Percentiles rank a stretch among this genome's conserved stretches.
These are phyloP conservation scores for Ageneiosus marmoratus DNA, from an alignment of 2,113 vertebrate genomes.

Conservation along the genomic window DNA sequence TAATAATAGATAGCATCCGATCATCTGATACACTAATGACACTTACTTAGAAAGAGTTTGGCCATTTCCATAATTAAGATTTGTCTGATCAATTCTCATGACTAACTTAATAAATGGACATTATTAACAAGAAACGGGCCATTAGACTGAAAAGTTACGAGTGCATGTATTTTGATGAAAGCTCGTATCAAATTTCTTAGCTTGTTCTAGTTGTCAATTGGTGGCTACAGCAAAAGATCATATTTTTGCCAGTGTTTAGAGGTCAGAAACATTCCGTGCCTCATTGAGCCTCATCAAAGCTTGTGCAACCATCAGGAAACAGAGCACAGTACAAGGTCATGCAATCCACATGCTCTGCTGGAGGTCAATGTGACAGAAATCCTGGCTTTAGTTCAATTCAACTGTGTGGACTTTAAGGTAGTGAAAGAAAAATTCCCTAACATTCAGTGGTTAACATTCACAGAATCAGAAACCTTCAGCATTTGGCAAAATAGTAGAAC, in stretches of 20 bases:
- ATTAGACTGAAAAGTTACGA: conserved; percentile 10
- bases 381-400: conserved; percentile 42
- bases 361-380: conserved; percentile 67
- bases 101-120: conserved; percentile 15
- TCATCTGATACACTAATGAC: conserved; percentile 36
- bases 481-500: neutral
- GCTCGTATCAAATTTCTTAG: neutral
- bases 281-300: conserved; percentile 57
- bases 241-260: conserved; percentile 26
- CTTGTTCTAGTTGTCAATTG: neutral
- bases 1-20: conserved; percentile 23
- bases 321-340: conserved; percentile 31
- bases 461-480: neutral
- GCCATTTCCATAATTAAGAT: conserved; percentile 20
- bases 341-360: conserved; percentile 51
- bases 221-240: neutral
- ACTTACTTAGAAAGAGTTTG: conserved; percentile 28
- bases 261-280: conserved; percentile 29
- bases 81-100: conserved; percentile 5
- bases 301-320: conserved; percentile 33
- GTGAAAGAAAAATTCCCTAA: neutral
- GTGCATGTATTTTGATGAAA: conserved; percentile 19
- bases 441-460: neutral
- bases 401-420: neutral
- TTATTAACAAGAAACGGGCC: neutral